phyloP scores from a whole-genome alignment of 2,888 invertebrate species.

The Protonemura montana region DNA sequence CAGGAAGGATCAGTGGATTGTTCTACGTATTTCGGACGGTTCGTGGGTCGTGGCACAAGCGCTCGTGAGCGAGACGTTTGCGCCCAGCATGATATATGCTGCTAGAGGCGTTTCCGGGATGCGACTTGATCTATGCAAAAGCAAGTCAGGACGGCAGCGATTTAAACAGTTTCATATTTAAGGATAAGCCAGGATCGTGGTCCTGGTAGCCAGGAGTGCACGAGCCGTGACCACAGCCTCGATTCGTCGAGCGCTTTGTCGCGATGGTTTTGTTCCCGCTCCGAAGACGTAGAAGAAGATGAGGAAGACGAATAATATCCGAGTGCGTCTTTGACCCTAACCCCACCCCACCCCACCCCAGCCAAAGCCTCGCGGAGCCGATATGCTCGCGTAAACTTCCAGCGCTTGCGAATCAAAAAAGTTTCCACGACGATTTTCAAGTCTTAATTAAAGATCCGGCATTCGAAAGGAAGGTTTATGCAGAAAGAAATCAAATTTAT shows the following conservation, averaged over 20 bases:
- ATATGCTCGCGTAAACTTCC: constrained; percentile 33
- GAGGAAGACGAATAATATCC: constrained; percentile 27
- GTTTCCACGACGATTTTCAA: constrained; percentile 33
- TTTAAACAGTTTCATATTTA: constrained; percentile 20
- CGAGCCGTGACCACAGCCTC: background rate
- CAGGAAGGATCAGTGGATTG: background rate
- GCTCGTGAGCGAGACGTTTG: constrained; percentile 9
- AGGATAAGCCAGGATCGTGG: background rate
- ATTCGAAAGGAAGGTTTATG: constrained; percentile 34
- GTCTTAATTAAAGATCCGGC: constrained; percentile 39
- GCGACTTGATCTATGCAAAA: constrained; percentile 30
- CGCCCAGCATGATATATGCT: background rate
- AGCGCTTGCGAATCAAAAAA: constrained; percentile 24
- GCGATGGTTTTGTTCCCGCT: background rate
- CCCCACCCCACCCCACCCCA: background rate
- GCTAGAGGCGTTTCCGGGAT: constrained; percentile 26
- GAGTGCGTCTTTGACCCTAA: background rate
- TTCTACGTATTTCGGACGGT: background rate
- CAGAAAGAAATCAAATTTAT: constrained; percentile 38
- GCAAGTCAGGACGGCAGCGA: constrained; percentile 27
- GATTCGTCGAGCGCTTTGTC: background rate
- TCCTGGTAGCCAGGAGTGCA: background rate
- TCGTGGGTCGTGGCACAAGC: background rate
- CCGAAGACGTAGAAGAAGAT: background rate
- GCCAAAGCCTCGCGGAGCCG: background rate